Percentiles rank a stretch among this genome's conserved stretches.
phyloP scores from a whole-genome alignment of 2,113 vertebrate species.

The Nyctibius bracteatus region DNA sequence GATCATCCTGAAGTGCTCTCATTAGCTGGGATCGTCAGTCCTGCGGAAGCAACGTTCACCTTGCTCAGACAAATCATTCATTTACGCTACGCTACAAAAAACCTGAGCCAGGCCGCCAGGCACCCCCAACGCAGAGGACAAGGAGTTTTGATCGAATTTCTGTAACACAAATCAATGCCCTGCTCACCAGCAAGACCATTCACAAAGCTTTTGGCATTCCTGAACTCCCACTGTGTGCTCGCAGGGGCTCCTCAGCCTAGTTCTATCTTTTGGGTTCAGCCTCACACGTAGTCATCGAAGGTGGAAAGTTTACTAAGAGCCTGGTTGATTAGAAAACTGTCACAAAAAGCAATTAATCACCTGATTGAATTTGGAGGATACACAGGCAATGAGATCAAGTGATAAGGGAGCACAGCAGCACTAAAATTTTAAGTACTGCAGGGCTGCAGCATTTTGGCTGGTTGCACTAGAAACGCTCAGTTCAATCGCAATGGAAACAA shows the following conservation, averaged over 20 bases:
- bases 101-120: neutral
- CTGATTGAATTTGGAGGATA: neutral
- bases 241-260: fast-evolving
- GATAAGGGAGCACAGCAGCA: neutral
- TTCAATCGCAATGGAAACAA: neutral
- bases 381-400: neutral
- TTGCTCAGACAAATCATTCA: neutral
- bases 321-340: neutral
- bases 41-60: neutral
- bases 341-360: neutral
- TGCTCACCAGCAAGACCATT: neutral
- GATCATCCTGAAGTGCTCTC: constrained; percentile 3
- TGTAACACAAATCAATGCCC: neutral
- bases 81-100: neutral
- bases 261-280: neutral
- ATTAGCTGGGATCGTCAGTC: neutral
- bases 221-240: neutral
- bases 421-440: neutral
- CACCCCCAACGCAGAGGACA: neutral
- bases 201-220: neutral
- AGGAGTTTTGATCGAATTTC: neutral
- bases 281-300: neutral
- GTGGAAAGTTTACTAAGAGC: neutral
- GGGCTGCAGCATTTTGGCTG: neutral
- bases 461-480: neutral